Evolutionary conservation across 2,797 vertebrate genomes (phyloP).

Genomic region (Aulostomus chinensis): DNA sequence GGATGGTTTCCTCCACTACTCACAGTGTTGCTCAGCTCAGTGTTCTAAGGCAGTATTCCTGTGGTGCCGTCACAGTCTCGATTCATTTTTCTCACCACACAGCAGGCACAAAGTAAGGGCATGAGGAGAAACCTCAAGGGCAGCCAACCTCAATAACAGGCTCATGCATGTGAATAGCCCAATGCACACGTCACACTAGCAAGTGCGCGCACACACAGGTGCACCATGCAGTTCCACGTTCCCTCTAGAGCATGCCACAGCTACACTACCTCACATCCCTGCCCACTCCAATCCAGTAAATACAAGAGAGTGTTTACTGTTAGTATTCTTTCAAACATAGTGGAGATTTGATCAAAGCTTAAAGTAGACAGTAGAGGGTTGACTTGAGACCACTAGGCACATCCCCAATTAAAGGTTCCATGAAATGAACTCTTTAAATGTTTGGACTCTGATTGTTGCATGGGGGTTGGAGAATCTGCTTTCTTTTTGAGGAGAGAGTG

Average conservation of each 20-base stretch:
- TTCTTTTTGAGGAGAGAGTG: too few relatives aligned
- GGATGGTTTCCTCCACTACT: slow-evolving; percentile 4
- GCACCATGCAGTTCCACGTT: slow-evolving; percentile 51
- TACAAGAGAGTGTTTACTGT: background rate
- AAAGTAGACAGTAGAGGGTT: slow-evolving; percentile 14
- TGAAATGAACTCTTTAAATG: slow-evolving; percentile 10
- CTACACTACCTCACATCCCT: slow-evolving; percentile 50
- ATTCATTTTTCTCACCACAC: slow-evolving; percentile 69
- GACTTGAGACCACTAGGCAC: slow-evolving; percentile 13
- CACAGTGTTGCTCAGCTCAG: background rate
- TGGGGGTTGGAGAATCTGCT: too few relatives aligned
- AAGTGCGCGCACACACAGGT: slow-evolving; percentile 6
- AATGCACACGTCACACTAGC: slow-evolving; percentile 38
- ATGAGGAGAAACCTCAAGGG: slow-evolving; percentile 73
- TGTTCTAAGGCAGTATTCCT: slow-evolving; percentile 63
- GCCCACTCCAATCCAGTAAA: slow-evolving; percentile 22
- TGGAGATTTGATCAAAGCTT: slow-evolving; percentile 70
- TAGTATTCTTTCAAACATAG: slow-evolving; percentile 60
- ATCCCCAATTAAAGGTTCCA: slow-evolving; percentile 26
- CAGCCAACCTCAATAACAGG: slow-evolving; percentile 45
- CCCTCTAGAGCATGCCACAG: slow-evolving; percentile 71
- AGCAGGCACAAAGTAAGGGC: slow-evolving; percentile 72
- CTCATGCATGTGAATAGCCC: slow-evolving; percentile 60
- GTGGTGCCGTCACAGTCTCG: slow-evolving; percentile 57
- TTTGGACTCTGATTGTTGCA: too few relatives aligned